Evolutionary conservation across 2,888 invertebrate genomes (phyloP).

Genomic region (Strigamia transsilvanica): DNA sequence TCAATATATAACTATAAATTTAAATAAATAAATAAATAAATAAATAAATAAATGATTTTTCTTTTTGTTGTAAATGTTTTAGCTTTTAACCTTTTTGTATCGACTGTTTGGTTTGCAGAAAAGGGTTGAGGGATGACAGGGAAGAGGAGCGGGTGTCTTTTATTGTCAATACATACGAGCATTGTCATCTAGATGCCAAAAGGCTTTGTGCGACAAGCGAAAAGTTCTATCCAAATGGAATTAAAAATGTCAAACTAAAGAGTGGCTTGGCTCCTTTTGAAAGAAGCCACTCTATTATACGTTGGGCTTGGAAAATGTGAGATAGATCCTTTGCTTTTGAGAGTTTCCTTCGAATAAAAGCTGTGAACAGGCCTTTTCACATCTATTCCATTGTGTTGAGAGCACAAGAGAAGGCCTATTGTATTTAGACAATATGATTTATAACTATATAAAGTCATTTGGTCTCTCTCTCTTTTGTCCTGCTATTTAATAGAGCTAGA

Average conservation of each 20-base stretch:
- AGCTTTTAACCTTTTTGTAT: not conserved
- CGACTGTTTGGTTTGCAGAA: not conserved
- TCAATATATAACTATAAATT: not conserved
- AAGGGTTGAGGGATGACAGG: not conserved
- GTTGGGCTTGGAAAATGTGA: constrained; percentile 30
- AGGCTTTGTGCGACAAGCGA: constrained; percentile 30
- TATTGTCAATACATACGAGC: constrained; percentile 22
- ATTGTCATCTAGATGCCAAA: constrained; percentile 30
- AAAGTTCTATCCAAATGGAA: constrained; percentile 39
- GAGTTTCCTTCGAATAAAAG: constrained; percentile 32
- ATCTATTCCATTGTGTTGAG: constrained; percentile 38
- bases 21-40: too few relatives aligned
- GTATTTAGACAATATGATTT: constrained; percentile 50
- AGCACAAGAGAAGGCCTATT: constrained; percentile 13
- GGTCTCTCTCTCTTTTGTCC: constrained; percentile 41
- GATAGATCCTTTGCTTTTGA: constrained; percentile 38
- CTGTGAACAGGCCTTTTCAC: constrained; percentile 2
- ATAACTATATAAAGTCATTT: constrained; percentile 48
- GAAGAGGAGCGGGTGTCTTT: constrained; percentile 20
- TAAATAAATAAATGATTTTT: too few relatives aligned
- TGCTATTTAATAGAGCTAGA: constrained; percentile 30
- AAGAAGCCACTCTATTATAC: constrained; percentile 30
- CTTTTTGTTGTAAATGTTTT: not conserved
- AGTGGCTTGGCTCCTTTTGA: constrained; percentile 30
- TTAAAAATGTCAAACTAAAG: constrained; percentile 40